Base-by-base conservation (phyloP, 2,888 invertebrate species). In the Drosophila rellima region DNA sequence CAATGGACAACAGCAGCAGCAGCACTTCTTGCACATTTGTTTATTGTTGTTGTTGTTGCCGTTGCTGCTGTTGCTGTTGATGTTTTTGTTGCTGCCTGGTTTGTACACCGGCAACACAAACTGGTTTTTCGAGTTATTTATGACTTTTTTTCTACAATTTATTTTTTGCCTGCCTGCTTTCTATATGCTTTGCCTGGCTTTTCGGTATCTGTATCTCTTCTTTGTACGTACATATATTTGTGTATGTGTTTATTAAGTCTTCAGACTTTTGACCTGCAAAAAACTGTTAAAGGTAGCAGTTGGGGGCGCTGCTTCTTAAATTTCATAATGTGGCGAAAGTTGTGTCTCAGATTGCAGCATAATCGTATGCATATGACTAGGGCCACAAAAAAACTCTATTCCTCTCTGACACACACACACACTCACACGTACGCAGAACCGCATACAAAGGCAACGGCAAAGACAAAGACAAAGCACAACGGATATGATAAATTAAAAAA, bases 91-190 rank as follows among this genome's bases (percentile, higher is more conserved):
- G 63, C 48, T 67, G 70, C 66, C 56, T 78, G 69, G 86, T 87
- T 74, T 88, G 83, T 86, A 89, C 81, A 86, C 86, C 90, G 90
- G 86, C 90, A 86, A 74, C 81, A 75, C 68, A 86, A 88, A 86
- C 86, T 84, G 86, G 86, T 86, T 86, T 86, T 89, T 86, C 85
- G 83, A 88, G 90, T 86, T 89, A 89, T 89, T 88, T 88, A 86
- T 80, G 83, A 88, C 70, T 83, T 73, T 89, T 40, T 86, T 80
- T 90, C 64, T 77, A 77, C 74, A 84, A 83, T 79, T 81, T 90
- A 74, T 80, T 77, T 88, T 80, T 78, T 78, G 51, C 61, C 40
- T 61, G 82, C 70, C 60, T 70, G 79, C 47, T n/a, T 52, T 54
- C 35, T 20, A 10, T 65, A 52, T 33, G 33, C 35, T 54, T 70